A percentile compares a stretch with the other conserved stretches of the same genome.
Evolutionary conservation across 2,113 vertebrate genomes (phyloP).

Genomic region (Herpetotheres cachinnans): DNA sequence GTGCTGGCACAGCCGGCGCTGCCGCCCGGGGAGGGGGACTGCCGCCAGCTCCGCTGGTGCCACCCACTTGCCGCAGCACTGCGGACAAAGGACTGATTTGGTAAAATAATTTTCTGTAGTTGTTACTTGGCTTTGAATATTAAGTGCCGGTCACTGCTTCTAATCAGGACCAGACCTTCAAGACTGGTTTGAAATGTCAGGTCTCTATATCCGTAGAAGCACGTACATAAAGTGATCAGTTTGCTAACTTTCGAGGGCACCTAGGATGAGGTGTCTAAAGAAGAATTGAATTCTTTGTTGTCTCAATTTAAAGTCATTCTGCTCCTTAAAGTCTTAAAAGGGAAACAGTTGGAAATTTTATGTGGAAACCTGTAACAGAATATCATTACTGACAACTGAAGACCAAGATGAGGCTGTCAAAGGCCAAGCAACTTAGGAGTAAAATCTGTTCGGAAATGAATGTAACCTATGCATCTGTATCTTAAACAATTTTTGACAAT

Average conservation of each 20-base stretch:
- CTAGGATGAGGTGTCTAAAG: neutral
- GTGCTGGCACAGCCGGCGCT: neutral
- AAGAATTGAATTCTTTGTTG: neutral
- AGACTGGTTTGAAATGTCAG: neutral
- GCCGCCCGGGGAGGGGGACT: fast-evolving
- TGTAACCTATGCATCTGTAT: neutral
- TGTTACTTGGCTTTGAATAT: neutral
- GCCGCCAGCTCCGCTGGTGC: neutral
- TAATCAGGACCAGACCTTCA: neutral
- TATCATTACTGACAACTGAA: neutral
- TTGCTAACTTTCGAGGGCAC: neutral
- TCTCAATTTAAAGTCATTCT: neutral
- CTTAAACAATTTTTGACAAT: neutral
- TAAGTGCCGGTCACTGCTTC: neutral
- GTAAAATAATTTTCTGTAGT: neutral
- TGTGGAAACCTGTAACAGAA: neutral
- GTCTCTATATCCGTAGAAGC: fast-evolving
- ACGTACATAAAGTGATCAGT: neutral
- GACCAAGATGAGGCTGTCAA: neutral
- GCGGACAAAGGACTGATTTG: neutral
- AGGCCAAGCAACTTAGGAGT: neutral
- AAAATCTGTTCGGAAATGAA: neutral
- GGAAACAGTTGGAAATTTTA: neutral
- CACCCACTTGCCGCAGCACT: neutral
- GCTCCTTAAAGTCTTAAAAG: neutral